Percentiles rank a stretch among this genome's conserved stretches.
These are phyloP conservation scores for Marmota flaviventris DNA, from an alignment of 2,113 vertebrate species.

Conservation along the genomic window DNA sequence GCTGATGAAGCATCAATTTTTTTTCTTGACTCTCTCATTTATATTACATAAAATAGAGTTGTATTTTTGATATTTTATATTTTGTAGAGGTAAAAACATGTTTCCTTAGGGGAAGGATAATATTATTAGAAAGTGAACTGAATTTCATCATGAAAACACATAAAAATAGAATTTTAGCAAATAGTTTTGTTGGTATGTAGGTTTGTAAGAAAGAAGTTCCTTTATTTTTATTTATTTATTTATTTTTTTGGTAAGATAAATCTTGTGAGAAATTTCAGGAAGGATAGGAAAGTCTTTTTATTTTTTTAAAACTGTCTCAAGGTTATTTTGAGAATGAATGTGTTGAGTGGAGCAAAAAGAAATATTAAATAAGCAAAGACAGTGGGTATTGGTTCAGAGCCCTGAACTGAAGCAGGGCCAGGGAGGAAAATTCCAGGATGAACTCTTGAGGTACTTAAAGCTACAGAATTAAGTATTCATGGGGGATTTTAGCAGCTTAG, in stretches of 20 bases:
- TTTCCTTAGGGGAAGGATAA: not conserved
- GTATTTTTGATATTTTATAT: conserved; percentile 20
- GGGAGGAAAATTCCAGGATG: conserved; percentile 18
- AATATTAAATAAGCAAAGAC: not conserved
- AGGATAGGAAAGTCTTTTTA: not conserved
- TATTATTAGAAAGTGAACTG: conserved; percentile 19
- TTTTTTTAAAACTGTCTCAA: not conserved
- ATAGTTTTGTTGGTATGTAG: not conserved
- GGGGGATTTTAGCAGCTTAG: not conserved
- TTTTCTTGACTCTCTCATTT: not conserved
- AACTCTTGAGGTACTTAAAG: not conserved
- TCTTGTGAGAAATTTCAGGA: conserved; percentile 30
- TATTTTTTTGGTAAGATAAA: not conserved
- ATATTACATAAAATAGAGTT: not conserved
- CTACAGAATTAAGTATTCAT: conserved; percentile 36
- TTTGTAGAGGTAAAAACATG: not conserved
- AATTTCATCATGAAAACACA: conserved; percentile 7
- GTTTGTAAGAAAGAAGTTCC: not conserved
- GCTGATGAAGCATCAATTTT: not conserved
- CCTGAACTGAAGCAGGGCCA: not conserved
- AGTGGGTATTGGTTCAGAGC: not conserved
- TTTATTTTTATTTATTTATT: not conserved
- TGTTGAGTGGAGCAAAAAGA: not conserved
- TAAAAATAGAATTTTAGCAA: not conserved
- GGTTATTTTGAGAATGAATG: conserved; percentile 34